A percentile compares a stretch with the other conserved stretches of the same genome.
phyloP scores from a whole-genome alignment of 2,113 vertebrate genomes.

The Azemiops feae region DNA sequence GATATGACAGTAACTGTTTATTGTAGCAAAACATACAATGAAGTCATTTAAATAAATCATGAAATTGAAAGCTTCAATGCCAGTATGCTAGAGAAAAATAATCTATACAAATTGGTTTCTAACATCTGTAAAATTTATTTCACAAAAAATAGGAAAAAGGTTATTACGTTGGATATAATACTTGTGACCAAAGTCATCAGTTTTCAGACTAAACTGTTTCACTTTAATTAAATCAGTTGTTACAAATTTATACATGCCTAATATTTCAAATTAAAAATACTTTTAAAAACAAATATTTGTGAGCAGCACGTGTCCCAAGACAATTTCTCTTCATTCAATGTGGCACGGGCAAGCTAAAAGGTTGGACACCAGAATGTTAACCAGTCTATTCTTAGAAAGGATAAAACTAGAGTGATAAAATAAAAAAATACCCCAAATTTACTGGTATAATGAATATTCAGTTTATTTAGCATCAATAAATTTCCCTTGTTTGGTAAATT shows the following conservation, averaged over 20 bases:
- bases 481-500: neutral
- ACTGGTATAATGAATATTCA: neutral
- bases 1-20: neutral
- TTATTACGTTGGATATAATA: neutral
- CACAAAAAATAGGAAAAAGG: neutral
- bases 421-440: neutral
- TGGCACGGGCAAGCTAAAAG: neutral
- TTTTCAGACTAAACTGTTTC: neutral
- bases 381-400: neutral
- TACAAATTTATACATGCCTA: neutral
- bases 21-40: neutral
- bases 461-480: neutral
- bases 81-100: neutral
- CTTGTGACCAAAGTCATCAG: neutral
- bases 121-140: neutral
- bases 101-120: neutral
- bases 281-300: neutral
- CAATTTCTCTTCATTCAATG: neutral
- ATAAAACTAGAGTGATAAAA: neutral
- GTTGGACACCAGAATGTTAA: neutral
- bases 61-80: neutral
- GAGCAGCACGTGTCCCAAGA: neutral
- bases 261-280: neutral
- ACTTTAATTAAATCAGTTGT: neutral
- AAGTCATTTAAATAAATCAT: neutral